Conservation (phyloP, 2,797 vertebrate genomes). For the Scomberomorus guttatus region DNA sequence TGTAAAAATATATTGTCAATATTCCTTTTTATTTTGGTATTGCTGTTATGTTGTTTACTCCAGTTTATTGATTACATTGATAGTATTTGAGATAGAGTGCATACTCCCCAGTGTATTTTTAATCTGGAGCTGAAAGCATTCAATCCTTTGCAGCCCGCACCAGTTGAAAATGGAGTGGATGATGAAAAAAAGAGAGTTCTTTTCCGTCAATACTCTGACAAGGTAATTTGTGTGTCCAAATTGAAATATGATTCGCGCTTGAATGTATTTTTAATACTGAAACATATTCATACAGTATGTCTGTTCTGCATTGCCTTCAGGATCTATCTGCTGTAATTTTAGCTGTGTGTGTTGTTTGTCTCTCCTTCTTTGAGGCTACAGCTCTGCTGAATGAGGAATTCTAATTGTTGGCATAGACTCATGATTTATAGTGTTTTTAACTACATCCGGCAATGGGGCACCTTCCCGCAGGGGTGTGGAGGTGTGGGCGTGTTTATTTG, state of each 20-base stretch:
- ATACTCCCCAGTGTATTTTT: neutral
- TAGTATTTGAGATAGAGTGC: neutral
- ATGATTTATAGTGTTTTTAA: neutral
- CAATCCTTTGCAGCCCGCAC: conserved; percentile 24
- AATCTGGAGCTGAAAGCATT: neutral
- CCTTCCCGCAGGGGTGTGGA: too few relatives aligned
- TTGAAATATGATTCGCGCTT: too few relatives aligned
- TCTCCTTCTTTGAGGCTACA: neutral
- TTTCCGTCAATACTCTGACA: conserved; percentile 65
- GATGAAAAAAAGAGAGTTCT: conserved; percentile 4
- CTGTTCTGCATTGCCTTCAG: too few relatives aligned
- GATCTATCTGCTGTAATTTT: too few relatives aligned
- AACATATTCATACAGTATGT: neutral
- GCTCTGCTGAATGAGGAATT: neutral
- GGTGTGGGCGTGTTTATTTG: too few relatives aligned
- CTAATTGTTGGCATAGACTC: neutral
- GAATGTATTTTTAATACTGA: neutral
- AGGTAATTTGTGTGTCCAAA: conserved; percentile 56
- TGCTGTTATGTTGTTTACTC: neutral
- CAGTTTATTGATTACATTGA: neutral
- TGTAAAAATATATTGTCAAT: neutral
- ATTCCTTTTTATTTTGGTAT: neutral
- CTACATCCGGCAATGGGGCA: neutral
- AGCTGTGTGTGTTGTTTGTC: neutral
- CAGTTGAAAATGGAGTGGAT: rapidly evolving